Evolutionary conservation across 2,113 vertebrate genomes (phyloP).

Genomic region (Mus pahari): DNA sequence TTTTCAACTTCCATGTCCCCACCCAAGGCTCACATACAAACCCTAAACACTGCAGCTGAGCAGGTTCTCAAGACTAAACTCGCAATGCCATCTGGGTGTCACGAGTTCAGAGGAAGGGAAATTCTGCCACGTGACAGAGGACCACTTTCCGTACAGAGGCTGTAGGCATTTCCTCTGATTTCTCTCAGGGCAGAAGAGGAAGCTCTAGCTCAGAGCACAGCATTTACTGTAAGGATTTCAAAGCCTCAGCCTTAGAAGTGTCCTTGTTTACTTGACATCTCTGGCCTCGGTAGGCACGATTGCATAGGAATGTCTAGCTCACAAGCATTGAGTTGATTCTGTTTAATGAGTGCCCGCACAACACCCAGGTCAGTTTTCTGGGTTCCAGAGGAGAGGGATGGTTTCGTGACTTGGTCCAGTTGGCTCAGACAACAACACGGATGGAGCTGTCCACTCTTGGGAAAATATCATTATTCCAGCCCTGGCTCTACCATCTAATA

Average conservation of each 20-base stretch:
- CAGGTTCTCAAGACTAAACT: background rate
- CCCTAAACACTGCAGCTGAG: background rate
- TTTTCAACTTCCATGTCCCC: background rate
- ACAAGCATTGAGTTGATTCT: background rate
- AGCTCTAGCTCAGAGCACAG: conserved; percentile 35
- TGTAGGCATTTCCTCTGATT: conserved; percentile 69
- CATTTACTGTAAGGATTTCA: conserved; percentile 45
- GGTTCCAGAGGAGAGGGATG: background rate
- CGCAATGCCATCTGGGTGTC: conserved; percentile 1
- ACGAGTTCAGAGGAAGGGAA: conserved; percentile 66
- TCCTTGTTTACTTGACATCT: background rate
- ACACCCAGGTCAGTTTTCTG: background rate
- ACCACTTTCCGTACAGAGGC: conserved; percentile 60
- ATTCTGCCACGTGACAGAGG: conserved; percentile 66
- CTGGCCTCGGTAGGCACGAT: background rate
- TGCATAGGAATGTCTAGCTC: background rate
- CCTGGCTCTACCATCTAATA: background rate
- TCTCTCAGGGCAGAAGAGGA: background rate
- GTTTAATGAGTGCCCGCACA: background rate
- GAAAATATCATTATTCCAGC: background rate
- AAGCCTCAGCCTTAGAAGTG: background rate
- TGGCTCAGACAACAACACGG: background rate
- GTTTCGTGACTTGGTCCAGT: background rate
- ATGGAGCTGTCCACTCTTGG: background rate
- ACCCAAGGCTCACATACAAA: background rate